phyloP scores from a whole-genome alignment of 1,140 invertebrate genomes.

The Amphibalanus amphitrite region DNA sequence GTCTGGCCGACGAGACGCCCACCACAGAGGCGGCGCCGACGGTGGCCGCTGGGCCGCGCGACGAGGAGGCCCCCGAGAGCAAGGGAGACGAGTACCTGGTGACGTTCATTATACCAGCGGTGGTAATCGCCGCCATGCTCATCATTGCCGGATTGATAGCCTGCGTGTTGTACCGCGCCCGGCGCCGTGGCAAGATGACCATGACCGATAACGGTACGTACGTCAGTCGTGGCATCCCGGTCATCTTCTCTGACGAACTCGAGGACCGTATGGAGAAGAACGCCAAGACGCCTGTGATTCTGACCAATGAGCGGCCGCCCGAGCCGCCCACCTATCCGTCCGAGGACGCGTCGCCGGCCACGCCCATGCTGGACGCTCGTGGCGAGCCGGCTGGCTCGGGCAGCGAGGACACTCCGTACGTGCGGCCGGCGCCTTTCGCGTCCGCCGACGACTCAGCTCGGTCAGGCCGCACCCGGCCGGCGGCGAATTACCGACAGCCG shows the following conservation, averaged over 20 bases:
- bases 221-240: conserved; percentile 75
- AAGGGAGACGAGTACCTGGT: conserved; percentile 56
- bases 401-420: conserved; percentile 33
- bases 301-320: conserved; percentile 83
- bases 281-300: conserved; percentile 75
- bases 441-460: conserved; percentile 43
- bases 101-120: conserved; percentile 74
- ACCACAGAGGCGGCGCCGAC: conserved; percentile 43
- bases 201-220: conserved; percentile 44
- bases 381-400: conserved; percentile 19
- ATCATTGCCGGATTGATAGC: conserved; percentile 69
- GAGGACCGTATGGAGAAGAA: conserved; percentile 67
- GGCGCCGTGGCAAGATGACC: conserved; percentile 62
- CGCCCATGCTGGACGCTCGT: conserved; percentile 31
- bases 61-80: conserved; percentile 33
- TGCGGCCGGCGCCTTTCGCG: conserved; percentile 61
- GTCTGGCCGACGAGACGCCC: conserved; percentile 37
- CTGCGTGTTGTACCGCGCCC: conserved; percentile 66
- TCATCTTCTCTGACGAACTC: conserved; percentile 81
- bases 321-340: conserved; percentile 55
- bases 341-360: conserved; percentile 29
- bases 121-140: conserved; percentile 77
- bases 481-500: conserved; percentile 69
- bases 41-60: conserved; percentile 46
- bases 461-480: conserved; percentile 37